phyloP scores from a whole-genome alignment of 2,888 invertebrate species.

The Platerodrilus igneus region DNA sequence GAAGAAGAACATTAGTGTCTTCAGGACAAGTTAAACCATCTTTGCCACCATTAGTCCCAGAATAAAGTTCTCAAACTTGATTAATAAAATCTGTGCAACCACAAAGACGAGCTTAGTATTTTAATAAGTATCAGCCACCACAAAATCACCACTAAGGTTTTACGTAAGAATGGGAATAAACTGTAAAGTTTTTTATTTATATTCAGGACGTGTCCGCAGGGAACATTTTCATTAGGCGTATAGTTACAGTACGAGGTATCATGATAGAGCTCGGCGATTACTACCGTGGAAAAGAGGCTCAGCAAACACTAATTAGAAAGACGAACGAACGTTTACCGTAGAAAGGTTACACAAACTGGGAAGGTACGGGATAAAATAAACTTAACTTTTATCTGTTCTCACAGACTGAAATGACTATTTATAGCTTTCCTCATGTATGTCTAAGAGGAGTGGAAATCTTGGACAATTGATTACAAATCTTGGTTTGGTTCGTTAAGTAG shows the following conservation, averaged over 20 bases:
- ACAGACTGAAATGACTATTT: slow-evolving; percentile 24
- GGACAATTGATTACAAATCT: no score
- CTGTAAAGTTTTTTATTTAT: slow-evolving; percentile 21
- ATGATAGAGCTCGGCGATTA: slow-evolving; percentile 20
- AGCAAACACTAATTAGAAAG: slow-evolving; percentile 25
- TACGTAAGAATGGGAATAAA: slow-evolving; percentile 13
- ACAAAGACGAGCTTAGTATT: not conserved
- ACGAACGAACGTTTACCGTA: slow-evolving; percentile 24
- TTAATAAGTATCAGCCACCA: not conserved
- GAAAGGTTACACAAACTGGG: slow-evolving; percentile 25
- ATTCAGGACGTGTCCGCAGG: slow-evolving; percentile 20
- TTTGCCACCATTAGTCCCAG: no score
- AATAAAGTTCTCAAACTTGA: no score
- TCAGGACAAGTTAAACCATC: no score
- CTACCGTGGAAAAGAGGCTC: slow-evolving; percentile 23
- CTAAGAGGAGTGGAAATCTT: no score
- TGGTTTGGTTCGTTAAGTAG: no score
- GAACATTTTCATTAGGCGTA: slow-evolving; percentile 27
- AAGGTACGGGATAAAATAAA: slow-evolving; percentile 24
- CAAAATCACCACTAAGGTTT: no score
- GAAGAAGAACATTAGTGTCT: no score
- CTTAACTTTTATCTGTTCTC: slow-evolving; percentile 22
- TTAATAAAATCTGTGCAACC: no score
- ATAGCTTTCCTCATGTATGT: no score
- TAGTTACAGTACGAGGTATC: slow-evolving; percentile 18